Base-by-base conservation (phyloP, 2,113 vertebrate species). In the Psettodes erumei region DNA sequence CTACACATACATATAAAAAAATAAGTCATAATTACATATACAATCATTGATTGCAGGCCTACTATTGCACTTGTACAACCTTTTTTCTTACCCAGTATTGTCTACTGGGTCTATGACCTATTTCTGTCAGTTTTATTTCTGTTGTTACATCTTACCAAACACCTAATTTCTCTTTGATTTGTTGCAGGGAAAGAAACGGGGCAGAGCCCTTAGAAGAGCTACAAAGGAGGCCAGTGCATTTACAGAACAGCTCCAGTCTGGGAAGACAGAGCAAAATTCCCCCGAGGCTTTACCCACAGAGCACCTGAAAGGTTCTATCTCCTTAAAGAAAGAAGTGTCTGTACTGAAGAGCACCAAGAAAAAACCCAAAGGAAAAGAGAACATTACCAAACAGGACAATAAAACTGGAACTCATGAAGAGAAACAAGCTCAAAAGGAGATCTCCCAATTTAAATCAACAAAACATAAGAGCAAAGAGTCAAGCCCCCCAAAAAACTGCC, bases 321-420 rank as follows among this genome's bases (percentile, higher is more conserved):
- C 81, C 6, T 48, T 70, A 9, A 59, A 67, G 54, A 76, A 68
- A 67, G 74, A 82, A 9, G 27, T 23, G 51, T 58, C 58, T 67
- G 47, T 13, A 35, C n/a, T 37, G 15, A 78, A 56, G 33, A 76
- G 61, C 9, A 50, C 19, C 11, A 61, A 73, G 30, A 84, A 71
- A 42, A 79, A 63, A 10, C 60, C 71, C 21, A 75, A 86, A 55
- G 78, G 81, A 45, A 86, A 88, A 61, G 85, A 90, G 63, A 88
- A 79, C 25, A 59, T 82, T 37, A 54, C 79, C 2, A 68, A 71
- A 5, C 35, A 55, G 30, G 25, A 27, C 18, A 32, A 2, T 21
- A 63, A 70, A 53, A 61, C 40, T 5, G 47, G 32, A 82, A 21
- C 32, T 27, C 38, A 43, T 37, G 42, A 47, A 51, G 35, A 33